Percentiles rank a stretch among this genome's conserved stretches.
phyloP scores from a whole-genome alignment of 2,797 vertebrate species.

The Saxicola maurus region DNA sequence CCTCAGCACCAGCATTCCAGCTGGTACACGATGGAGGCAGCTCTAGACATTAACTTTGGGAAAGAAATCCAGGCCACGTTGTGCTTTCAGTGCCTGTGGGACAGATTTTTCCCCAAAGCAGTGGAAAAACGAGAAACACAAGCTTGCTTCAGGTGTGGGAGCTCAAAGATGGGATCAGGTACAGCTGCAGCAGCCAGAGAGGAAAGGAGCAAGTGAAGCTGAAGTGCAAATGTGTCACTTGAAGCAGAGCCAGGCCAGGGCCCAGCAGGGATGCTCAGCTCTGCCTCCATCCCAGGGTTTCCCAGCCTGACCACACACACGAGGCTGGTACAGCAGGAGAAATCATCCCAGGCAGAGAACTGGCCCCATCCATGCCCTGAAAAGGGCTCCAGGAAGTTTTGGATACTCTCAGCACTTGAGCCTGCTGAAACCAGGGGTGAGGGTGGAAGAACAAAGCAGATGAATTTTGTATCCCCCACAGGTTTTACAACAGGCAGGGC shows the following conservation, averaged over 20 bases:
- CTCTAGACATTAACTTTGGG: background rate
- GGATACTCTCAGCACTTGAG: background rate
- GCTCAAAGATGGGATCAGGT: background rate
- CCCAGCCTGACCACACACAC: background rate
- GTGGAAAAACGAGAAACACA: background rate
- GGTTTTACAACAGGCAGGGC: background rate
- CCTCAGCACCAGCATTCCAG: background rate
- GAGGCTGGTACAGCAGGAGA: background rate
- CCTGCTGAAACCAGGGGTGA: background rate
- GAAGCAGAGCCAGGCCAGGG: background rate
- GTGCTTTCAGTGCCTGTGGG: background rate
- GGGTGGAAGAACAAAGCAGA: slow-evolving; percentile 7
- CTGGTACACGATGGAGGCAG: fast-evolving
- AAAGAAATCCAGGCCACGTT: background rate
- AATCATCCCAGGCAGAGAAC: background rate
- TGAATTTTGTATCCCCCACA: background rate
- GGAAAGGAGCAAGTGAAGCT: background rate
- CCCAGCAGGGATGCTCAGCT: background rate
- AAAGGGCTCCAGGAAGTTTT: background rate
- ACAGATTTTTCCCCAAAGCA: background rate
- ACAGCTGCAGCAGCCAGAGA: background rate
- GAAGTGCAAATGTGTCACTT: background rate
- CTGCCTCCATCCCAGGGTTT: background rate
- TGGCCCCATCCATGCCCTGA: fast-evolving
- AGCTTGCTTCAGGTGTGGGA: background rate